Evolutionary conservation across 2,113 vertebrate species (phyloP).

Genomic region (Stictonetta naevosa): DNA sequence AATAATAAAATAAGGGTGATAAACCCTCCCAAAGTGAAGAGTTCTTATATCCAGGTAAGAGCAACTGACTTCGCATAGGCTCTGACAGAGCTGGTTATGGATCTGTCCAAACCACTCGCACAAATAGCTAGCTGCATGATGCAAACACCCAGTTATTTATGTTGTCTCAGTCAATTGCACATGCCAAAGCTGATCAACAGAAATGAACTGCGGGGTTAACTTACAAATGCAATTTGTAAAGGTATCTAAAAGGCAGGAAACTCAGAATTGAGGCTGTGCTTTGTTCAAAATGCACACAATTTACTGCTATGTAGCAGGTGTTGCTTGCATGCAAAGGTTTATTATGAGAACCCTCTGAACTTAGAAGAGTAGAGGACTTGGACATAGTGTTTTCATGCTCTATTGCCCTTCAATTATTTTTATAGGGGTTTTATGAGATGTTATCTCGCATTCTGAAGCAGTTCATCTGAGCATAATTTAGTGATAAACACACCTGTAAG

Average conservation of each 20-base stretch:
- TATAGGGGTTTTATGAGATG: conserved; percentile 29
- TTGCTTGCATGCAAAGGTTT: neutral
- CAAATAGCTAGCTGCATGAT: neutral
- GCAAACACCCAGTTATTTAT: neutral
- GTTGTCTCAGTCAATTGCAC: neutral
- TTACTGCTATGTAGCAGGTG: neutral
- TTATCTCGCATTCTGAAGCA: conserved; percentile 12
- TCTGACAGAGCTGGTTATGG: neutral
- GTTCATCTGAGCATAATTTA: neutral
- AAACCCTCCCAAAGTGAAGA: neutral
- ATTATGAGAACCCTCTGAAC: neutral
- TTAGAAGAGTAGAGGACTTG: neutral
- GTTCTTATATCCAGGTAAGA: neutral
- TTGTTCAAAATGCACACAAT: neutral
- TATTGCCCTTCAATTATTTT: conserved; percentile 50
- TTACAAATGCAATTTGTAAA: neutral
- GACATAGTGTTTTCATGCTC: neutral
- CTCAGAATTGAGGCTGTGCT: neutral
- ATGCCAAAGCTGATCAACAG: neutral
- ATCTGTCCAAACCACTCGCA: neutral
- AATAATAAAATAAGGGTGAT: neutral
- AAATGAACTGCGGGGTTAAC: neutral
- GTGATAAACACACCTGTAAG: conserved; percentile 44
- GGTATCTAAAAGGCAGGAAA: neutral
- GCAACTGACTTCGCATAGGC: neutral